Conservation (phyloP, 2,888 invertebrate species). For the Amorpha juglandis region DNA sequence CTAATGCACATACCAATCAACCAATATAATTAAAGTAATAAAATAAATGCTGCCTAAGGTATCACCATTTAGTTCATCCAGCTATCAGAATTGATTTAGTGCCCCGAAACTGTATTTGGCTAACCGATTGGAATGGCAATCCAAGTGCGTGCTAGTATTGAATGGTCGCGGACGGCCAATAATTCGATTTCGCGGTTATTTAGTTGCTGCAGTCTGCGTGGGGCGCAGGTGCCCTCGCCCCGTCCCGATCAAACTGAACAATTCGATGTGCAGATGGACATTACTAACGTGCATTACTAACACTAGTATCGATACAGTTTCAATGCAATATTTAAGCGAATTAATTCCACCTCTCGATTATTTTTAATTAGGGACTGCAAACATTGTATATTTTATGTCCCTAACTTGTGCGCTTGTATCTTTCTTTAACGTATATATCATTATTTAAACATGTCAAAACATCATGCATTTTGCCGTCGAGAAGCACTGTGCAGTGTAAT, state of each 20-base stretch:
- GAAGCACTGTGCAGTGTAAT: no score
- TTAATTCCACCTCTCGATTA: no score
- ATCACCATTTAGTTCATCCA: slow-evolving; percentile 25
- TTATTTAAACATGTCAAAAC: no score
- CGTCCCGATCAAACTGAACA: slow-evolving; percentile 68
- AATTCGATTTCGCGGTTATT: slow-evolving; percentile 81
- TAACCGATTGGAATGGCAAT: slow-evolving; percentile 60
- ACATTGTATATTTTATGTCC: no score
- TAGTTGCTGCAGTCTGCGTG: slow-evolving; percentile 63
- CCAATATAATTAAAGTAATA: slow-evolving; percentile 26
- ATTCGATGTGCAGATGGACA: slow-evolving; percentile 44
- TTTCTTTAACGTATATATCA: no score
- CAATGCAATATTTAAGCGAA: background rate
- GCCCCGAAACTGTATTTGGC: slow-evolving; percentile 55
- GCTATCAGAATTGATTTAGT: slow-evolving; percentile 54
- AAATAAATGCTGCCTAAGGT: slow-evolving; percentile 38
- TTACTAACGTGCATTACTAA: slow-evolving; percentile 30
- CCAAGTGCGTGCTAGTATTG: slow-evolving; percentile 63
- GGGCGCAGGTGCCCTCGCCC: slow-evolving; percentile 67
- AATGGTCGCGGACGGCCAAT: slow-evolving; percentile 68
- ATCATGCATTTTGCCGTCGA: no score
- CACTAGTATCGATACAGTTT: background rate
- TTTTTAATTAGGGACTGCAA: no score
- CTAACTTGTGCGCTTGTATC: no score
- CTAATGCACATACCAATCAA: background rate